Evolutionary conservation across 2,113 vertebrate species (phyloP).

Genomic region (Heteronetta atricapilla): DNA sequence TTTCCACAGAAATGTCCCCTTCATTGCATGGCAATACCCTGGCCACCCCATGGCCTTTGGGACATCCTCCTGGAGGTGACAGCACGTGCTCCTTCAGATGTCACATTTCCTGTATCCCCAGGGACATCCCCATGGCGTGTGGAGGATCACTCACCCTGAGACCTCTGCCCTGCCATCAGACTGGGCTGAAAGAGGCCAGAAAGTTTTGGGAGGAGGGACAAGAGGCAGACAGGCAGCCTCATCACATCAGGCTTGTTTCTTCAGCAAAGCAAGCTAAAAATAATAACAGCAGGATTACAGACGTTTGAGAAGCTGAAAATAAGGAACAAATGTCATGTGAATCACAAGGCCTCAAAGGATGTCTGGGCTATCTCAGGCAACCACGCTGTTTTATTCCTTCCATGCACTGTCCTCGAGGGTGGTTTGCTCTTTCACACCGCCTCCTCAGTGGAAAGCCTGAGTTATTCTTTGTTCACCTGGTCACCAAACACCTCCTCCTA

Average conservation of each 20-base stretch:
- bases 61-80: neutral
- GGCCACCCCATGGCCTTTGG: neutral
- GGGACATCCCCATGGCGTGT: neutral
- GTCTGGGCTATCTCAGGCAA: neutral
- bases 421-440: slow-evolving; percentile 19
- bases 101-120: neutral
- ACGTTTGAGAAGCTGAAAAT: slow-evolving; percentile 9
- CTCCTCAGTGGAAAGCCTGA: slow-evolving; percentile 18
- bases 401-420: neutral
- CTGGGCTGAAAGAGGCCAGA: neutral
- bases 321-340: slow-evolving; percentile 46
- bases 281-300: neutral
- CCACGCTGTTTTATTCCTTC: neutral
- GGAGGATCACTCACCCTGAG: neutral
- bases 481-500: neutral
- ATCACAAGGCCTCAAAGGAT: slow-evolving; percentile 24
- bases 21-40: neutral
- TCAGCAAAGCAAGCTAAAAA: slow-evolving; percentile 28
- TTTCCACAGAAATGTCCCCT: neutral
- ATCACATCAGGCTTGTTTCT: neutral
- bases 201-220: neutral
- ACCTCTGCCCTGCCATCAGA: neutral
- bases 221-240: neutral
- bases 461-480: neutral
- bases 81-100: neutral